Base-by-base conservation (phyloP, 2,797 vertebrate species). In the Cryptoprocta ferox region DNA sequence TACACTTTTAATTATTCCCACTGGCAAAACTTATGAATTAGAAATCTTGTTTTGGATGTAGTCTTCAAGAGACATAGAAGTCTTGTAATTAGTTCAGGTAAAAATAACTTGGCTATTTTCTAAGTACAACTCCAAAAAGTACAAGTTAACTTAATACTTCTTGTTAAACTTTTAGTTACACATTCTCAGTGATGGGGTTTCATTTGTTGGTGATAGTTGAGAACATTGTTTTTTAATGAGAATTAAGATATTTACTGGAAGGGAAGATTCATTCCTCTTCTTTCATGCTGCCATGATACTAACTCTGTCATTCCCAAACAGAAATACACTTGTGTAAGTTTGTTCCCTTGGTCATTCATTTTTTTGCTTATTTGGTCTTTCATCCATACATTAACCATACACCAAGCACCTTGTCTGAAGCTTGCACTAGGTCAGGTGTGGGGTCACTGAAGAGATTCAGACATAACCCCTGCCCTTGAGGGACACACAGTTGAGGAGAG, bases 31-130 rank as follows among this genome's bases (percentile, higher is more conserved):
- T 76, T 2, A 32, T 93, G 95, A 97, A 89, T 86, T 95, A 89
- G 66, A 97, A 94, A 90, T 30, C 95, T 96, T 86, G 95, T 90
- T 97, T 90, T 4, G 84, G 95, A 78, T 45, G 83, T 56, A 76
- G 1, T 91, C 79, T 94, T 95, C 80, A 94, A 93, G 10, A 3
- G 45, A 76, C 94, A 71, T n/a, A 19, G 2, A 90, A 98, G 50
- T 97, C 97, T 97, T 95, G 26, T 83, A 96, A 96, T 97, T 93
- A 97, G n/a, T 93, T 97, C 97, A 95, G 92, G 96, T 96, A 39
- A 37, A 37, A 97, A 96, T 86, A 94, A 75, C 5, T 81, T 82
- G 65, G 92, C 66, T 93, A 37, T 89, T 97, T 92, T 85, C 75
- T 80, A 92, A 95, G 61, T 90, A 92, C 24, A 87, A 92, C 39